Conservation (phyloP, 2,888 invertebrate genomes). For the Antitype chi region DNA sequence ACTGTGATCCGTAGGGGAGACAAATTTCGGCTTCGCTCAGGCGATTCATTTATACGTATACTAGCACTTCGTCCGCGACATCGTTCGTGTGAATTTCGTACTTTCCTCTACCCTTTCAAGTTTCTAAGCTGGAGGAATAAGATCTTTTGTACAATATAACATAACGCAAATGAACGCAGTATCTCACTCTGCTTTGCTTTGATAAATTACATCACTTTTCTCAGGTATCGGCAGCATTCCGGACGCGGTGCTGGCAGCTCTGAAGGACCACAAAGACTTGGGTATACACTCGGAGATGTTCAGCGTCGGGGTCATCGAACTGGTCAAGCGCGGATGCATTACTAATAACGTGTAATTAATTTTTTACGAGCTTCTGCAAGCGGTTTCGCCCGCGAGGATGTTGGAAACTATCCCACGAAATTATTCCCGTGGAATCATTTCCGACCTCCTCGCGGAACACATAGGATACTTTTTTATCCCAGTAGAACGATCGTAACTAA, state of each 20-base stretch:
- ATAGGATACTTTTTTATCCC: too few species aligned
- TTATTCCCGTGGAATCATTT: too few species aligned
- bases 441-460: too few species aligned
- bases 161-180: neutral
- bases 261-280: constrained; percentile 96
- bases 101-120: neutral
- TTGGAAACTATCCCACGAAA: too few species aligned
- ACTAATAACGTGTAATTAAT: constrained; percentile 93
- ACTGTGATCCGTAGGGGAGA: neutral
- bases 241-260: constrained; percentile 95
- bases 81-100: neutral
- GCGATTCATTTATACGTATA: neutral
- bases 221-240: constrained; percentile 98
- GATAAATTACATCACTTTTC: neutral
- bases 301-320: constrained; percentile 97
- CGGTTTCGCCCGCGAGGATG: too few species aligned
- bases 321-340: constrained; percentile 96
- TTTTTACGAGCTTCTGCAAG: too few species aligned
- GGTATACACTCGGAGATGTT: constrained; percentile 99
- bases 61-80: neutral
- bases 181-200: neutral
- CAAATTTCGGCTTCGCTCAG: neutral
- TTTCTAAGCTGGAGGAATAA: neutral
- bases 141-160: neutral
- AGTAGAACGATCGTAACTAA: too few species aligned